Base-by-base conservation (phyloP, 92 coral and sea anemone genomes). In the Anthopleura xanthogrammica region DNA sequence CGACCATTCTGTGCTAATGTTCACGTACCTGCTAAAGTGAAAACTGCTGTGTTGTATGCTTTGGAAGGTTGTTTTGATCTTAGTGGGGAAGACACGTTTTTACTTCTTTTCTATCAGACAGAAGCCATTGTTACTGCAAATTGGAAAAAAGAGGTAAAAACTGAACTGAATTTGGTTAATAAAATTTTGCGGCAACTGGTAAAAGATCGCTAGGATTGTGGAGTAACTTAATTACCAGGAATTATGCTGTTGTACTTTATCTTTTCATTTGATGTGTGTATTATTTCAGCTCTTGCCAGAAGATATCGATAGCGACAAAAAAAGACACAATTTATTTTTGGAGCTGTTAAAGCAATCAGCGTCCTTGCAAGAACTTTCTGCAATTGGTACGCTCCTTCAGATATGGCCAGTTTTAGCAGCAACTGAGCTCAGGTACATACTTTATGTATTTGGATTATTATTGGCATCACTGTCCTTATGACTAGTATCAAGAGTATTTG, bases 321-420 rank as follows among this genome's bases (percentile, higher is more conserved):
- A 90, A 60, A 91, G 98, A 66, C 99, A 92, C 56, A 75, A 83
- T 40, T 87, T 96, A 55, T 96, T 96, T 77, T 72, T 87, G 68
- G 75, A 79, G 72, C 89, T 94, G 66, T 83, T 96, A 7, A 78
- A 84, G 22, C 88, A 94, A 79, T 90, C 94, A 73, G 74, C 89
- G 17, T 76, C 89, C 17, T 56, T 90, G 29, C 42, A 80, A 7
- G 97, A 93, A 79, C 86, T 94, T 12, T 87, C 87, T 40, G 80
- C 93, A 22, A 85, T 94, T 75, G 93, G 93, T 13, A 82, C 94
- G 22, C 78, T 96, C 64, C 89, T 96, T 24, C 91, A 92, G 71
- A 92, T 92, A 48, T 96, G 99, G 99, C 99, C 99, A 16, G 91
- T 91, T 22, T 80, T 96, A 66, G 95, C 97, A 68, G 98, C 93